phyloP scores from a whole-genome alignment of 2,797 vertebrate genomes.

The Aplochiton taeniatus region DNA sequence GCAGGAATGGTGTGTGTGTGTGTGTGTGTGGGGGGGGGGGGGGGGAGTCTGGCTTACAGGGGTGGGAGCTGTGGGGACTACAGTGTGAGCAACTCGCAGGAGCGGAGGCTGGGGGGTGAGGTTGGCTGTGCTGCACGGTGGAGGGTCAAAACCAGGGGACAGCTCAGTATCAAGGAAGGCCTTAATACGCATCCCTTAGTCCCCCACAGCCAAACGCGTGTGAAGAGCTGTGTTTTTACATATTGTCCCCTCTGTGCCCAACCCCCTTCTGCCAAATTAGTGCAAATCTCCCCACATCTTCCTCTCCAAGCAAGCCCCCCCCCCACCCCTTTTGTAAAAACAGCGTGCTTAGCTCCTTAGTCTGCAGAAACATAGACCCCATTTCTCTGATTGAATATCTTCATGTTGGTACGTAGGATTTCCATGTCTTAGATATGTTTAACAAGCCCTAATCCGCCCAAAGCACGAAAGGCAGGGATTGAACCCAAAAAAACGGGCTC shows the following conservation, averaged over 20 bases:
- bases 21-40: background rate
- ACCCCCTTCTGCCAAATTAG: slow-evolving; percentile 43
- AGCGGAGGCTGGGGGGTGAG: background rate
- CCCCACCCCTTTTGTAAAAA: background rate
- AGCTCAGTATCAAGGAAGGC: no score
- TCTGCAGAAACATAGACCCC: background rate
- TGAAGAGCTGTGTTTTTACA: slow-evolving; percentile 70
- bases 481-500: background rate
- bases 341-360: background rate
- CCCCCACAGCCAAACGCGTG: no score
- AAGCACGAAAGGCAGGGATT: slow-evolving; percentile 1
- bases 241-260: slow-evolving; percentile 72
- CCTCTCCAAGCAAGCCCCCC: slow-evolving; percentile 61
- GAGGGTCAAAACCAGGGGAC: slow-evolving; percentile 9
- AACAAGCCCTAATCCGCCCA: slow-evolving; percentile 8
- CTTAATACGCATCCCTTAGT: no score
- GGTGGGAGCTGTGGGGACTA: background rate
- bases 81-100: background rate
- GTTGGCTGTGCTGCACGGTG: no score
- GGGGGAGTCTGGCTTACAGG: slow-evolving; percentile 13
- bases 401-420: background rate
- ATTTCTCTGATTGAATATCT: slow-evolving; percentile 2
- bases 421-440: slow-evolving; percentile 1
- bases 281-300: slow-evolving; percentile 41
- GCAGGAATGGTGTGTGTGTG: slow-evolving; percentile 24